Percentiles rank a stretch among this genome's conserved stretches.
These are phyloP conservation scores for Chiloscyllium punctatum DNA, from an alignment of 2,797 vertebrate genomes.

Conservation along the genomic window DNA sequence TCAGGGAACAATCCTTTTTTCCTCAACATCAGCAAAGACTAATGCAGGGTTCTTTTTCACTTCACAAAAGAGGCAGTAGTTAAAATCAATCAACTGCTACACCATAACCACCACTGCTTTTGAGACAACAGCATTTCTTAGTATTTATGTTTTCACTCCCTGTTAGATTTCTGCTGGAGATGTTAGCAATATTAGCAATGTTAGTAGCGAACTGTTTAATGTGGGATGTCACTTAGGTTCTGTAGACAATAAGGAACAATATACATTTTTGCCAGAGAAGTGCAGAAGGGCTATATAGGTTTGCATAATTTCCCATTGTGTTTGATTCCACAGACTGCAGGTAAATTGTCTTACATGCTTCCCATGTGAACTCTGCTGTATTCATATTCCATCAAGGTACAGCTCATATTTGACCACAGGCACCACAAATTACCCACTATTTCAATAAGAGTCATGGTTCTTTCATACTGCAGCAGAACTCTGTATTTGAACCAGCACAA, in stretches of 20 bases:
- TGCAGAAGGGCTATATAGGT: neutral
- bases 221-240: neutral
- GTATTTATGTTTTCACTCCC: neutral
- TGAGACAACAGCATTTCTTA: neutral
- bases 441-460: neutral
- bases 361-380: neutral
- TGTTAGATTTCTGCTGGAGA: neutral
- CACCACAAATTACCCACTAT: neutral
- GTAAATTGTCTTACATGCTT: neutral
- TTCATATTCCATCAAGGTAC: neutral
- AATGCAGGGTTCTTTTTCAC: neutral
- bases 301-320: neutral
- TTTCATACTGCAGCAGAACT: neutral
- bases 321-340: neutral
- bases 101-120: neutral
- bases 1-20: neutral
- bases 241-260: neutral
- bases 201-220: neutral
- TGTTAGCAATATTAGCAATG: neutral
- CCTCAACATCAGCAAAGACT: neutral
- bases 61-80: neutral
- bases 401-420: neutral
- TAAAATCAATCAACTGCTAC: neutral
- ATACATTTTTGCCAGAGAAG: neutral
- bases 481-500: neutral